Evolutionary conservation across 2,888 invertebrate genomes (phyloP).

Genomic region (Ormyrus rosae): DNA sequence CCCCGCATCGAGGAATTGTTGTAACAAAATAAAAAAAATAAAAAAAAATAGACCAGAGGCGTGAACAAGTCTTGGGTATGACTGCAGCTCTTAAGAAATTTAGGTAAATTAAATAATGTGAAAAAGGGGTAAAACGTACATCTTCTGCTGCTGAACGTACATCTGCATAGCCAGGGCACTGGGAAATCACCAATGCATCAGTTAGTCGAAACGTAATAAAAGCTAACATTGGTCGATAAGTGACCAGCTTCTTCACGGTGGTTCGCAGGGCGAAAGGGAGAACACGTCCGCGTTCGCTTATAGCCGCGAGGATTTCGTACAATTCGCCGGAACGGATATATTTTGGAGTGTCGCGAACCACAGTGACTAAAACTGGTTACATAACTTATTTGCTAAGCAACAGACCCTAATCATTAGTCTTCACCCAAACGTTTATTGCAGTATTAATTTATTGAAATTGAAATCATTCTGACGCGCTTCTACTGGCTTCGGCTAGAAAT

Average conservation of each 20-base stretch:
- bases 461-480: conserved; percentile 18
- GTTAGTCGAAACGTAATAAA: conserved; percentile 70
- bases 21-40: not conserved
- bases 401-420: conserved; percentile 49
- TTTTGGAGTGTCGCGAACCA: conserved; percentile 25
- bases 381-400: conserved; percentile 52
- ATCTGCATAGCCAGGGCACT: conserved; percentile 98
- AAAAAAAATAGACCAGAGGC: not conserved
- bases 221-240: conserved; percentile 52
- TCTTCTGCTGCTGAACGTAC: conserved; percentile 94
- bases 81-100: conserved; percentile 70
- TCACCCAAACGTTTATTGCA: conserved; percentile 43
- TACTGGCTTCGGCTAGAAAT: conserved; percentile 21
- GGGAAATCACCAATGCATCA: conserved; percentile 80
- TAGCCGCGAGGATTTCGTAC: not conserved
- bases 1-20: not conserved
- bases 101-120: conserved; percentile 72
- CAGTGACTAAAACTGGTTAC: conserved; percentile 54
- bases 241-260: conserved; percentile 49
- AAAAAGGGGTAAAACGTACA: conserved; percentile 83
- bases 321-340: not conserved
- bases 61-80: conserved; percentile 67
- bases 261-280: conserved; percentile 2
- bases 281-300: not conserved
- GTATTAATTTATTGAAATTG: conserved; percentile 33